Conservation (phyloP, 2,888 invertebrate genomes). For the Formica aserva region DNA sequence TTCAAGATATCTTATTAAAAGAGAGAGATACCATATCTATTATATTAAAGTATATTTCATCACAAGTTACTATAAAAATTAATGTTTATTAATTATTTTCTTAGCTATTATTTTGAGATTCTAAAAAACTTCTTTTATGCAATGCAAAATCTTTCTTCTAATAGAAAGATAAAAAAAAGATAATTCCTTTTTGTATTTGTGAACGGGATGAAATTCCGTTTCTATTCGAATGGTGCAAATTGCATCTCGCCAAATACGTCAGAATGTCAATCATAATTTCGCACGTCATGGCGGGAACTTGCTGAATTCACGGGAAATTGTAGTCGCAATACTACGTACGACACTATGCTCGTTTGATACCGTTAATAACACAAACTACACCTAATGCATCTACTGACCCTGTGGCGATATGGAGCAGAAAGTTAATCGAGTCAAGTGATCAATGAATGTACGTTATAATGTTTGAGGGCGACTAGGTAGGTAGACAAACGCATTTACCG, state of each 20-base stretch:
- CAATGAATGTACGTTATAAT: conserved; percentile 64
- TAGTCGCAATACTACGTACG: conserved; percentile 49
- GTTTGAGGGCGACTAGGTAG: conserved; percentile 40
- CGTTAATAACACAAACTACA: conserved; percentile 64
- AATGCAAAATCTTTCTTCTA: neutral
- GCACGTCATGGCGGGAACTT: conserved; percentile 35
- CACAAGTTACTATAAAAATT: neutral
- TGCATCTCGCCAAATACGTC: neutral
- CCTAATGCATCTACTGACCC: conserved; percentile 71
- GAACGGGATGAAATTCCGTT: neutral
- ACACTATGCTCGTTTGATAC: conserved; percentile 60
- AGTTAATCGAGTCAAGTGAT: conserved; percentile 76
- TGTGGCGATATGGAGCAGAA: conserved; percentile 72
- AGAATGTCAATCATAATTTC: conserved; percentile 63
- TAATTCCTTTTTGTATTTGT: neutral
- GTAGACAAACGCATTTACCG: conserved; percentile 30
- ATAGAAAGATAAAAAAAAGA: neutral
- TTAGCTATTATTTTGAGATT: neutral
- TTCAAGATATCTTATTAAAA: neutral
- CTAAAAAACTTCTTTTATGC: neutral
- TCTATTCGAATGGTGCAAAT: neutral
- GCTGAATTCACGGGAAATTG: conserved; percentile 63
- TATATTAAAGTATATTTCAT: neutral
- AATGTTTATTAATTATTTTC: neutral
- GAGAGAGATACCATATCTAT: neutral